Percentiles rank a stretch among this genome's conserved stretches.
Conservation (phyloP, 2,113 vertebrate species). For the Pristiophorus japonicus region DNA sequence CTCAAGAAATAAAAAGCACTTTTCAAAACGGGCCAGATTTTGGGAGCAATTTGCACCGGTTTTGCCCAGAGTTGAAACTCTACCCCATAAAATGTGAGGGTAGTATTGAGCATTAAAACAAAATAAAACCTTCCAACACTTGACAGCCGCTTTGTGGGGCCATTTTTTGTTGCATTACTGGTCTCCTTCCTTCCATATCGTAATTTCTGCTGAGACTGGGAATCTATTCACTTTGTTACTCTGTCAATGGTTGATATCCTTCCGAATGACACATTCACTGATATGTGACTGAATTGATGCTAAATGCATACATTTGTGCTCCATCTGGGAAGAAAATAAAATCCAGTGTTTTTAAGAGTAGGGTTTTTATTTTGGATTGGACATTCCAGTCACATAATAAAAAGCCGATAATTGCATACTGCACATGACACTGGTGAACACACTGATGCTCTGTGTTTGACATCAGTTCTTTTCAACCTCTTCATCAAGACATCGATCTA, state of each 20-base stretch:
- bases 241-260: not conserved
- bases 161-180: too few relatives aligned
- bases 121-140: too few relatives aligned
- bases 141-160: too few relatives aligned
- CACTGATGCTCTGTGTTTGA: not conserved
- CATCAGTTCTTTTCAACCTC: not conserved
- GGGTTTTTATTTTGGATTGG: not conserved
- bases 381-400: too few relatives aligned
- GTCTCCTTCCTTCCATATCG: too few relatives aligned
- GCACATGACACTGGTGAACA: not conserved
- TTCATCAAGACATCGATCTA: not conserved
- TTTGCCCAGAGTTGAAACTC: too few relatives aligned
- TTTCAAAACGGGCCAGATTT: too few relatives aligned
- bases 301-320: not conserved
- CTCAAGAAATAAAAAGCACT: too few relatives aligned
- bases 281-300: not conserved
- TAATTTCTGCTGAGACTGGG: not conserved
- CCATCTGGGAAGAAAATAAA: not conserved
- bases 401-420: not conserved
- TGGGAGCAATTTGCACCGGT: too few relatives aligned
- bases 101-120: too few relatives aligned
- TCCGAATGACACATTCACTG: too few relatives aligned
- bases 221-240: not conserved
- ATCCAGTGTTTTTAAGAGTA: not conserved
- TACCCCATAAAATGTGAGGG: too few relatives aligned